Percentiles rank a stretch among this genome's conserved stretches.
Conservation (phyloP, 2,113 vertebrate genomes). For the Cyprinus carpio region DNA sequence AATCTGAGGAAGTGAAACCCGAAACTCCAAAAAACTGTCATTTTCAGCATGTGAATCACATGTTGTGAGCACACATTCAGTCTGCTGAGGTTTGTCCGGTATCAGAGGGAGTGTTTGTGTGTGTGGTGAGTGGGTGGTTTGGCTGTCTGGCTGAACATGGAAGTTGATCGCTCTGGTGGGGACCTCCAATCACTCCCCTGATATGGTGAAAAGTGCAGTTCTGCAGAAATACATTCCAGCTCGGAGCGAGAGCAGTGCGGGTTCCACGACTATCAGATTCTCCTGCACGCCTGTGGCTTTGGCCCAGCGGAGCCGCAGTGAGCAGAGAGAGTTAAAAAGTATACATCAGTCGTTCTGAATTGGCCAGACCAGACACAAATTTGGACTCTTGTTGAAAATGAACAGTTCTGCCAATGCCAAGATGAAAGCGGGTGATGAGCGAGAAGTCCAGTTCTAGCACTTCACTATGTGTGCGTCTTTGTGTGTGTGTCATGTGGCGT, state of each 20-base stretch:
- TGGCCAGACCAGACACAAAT: conserved; percentile 71
- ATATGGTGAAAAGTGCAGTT: conserved; percentile 74
- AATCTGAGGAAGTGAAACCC: conserved; percentile 55
- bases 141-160: conserved; percentile 51
- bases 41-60: conserved; percentile 63
- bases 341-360: conserved; percentile 71
- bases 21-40: conserved; percentile 57
- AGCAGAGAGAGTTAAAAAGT: conserved; percentile 59
- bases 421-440: conserved; percentile 59
- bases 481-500: conserved; percentile 7
- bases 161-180: conserved; percentile 55
- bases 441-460: conserved; percentile 62
- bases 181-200: conserved; percentile 68
- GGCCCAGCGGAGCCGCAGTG: conserved; percentile 63
- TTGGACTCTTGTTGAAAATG: conserved; percentile 72
- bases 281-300: conserved; percentile 72
- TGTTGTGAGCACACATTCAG: conserved; percentile 50
- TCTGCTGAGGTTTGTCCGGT: conserved; percentile 46
- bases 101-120: conserved; percentile 8
- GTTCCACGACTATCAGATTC: conserved; percentile 81
- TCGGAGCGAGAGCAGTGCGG: conserved; percentile 65
- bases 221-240: conserved; percentile 76
- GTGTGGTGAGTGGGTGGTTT: conserved; percentile 23
- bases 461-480: background rate
- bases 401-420: conserved; percentile 62